Evolutionary conservation across 53 echinoderm and acorn worm genomes (phyloP), one percentile per base, ranked within the genome.

Genomic region (Luidia sarsii): DNA sequence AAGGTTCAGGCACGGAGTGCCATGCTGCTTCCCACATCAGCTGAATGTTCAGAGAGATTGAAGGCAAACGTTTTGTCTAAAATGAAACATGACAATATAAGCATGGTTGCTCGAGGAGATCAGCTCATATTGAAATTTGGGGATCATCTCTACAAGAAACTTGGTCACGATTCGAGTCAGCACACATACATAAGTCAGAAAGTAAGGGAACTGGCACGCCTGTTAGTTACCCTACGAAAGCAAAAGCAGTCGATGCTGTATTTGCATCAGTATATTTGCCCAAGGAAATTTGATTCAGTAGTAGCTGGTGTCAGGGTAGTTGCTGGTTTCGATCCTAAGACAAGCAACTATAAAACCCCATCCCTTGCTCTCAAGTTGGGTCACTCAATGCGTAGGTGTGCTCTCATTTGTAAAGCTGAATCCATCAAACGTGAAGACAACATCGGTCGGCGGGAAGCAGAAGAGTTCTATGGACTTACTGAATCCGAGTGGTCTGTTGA

Each of bases 281-380:
- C 54, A 20, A 53, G 23, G 45, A 79, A 68, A 54, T 79, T 67
- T 48, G 68, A 79, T 49, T 50, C 35, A 53, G 38, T 86, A 33
- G 68, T 79, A 34, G 36, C 54, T 54, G 79, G 67, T 65, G 65
- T 54, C 1, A 68, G 57, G 28, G 14, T 24, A 23, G 75, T 79
- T 45, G 79, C 67, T 25, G 68, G 73, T 41, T 84, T 64, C 73
- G 34, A 31, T 50, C 49, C 59, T 57, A 38, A 38, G 35, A 74
- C 41, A 2, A 51, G 71, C 34, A 60, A 36, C 24, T 84, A 72
- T 64, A 33, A 33, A 45, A 84, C 64, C 73, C 85, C 73, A 84
- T 84, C 85, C 50, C 73, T 62, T 62, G 72, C 85, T 28, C 72
- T 73, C 23, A 84, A 84, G 19, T 73, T 84, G 13, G 85, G 85